Conservation (phyloP, 2,888 invertebrate species). For the Aphrophora alni region DNA sequence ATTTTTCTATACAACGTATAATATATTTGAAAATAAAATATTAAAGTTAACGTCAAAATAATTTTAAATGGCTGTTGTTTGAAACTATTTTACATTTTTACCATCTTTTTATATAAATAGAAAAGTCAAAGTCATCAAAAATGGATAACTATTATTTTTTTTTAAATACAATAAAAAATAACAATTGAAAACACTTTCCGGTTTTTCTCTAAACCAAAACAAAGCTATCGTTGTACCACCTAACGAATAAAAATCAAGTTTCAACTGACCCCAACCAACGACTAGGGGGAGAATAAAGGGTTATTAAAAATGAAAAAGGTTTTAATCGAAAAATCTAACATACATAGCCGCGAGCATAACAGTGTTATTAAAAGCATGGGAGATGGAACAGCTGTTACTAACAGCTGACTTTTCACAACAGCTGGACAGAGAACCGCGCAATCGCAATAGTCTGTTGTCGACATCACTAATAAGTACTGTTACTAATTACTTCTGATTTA, state of each 20-base stretch:
- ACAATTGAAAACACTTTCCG: too few relatives aligned
- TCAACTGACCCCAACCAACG: background rate
- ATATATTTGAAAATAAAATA: too few relatives aligned
- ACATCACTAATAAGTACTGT: background rate
- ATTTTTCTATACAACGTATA: too few relatives aligned
- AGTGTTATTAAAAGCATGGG: background rate
- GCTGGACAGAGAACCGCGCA: background rate
- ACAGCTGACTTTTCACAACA: constrained; percentile 5
- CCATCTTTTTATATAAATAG: too few relatives aligned
- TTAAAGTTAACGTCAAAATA: too few relatives aligned
- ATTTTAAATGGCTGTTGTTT: too few relatives aligned
- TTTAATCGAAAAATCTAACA: constrained; percentile 6
- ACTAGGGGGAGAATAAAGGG: background rate
- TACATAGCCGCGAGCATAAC: background rate
- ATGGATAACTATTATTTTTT: too few relatives aligned
- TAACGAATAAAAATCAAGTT: background rate
- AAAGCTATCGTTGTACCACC: too few relatives aligned
- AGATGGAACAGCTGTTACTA: background rate
- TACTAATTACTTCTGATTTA: background rate
- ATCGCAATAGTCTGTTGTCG: background rate
- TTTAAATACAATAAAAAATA: too few relatives aligned
- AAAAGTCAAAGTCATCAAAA: too few relatives aligned
- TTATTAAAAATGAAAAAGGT: constrained; percentile 7
- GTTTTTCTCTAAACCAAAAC: too few relatives aligned
- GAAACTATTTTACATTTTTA: too few relatives aligned